Evolutionary conservation across 2,113 vertebrate genomes (phyloP), one percentile per base, ranked within the genome.

Genomic region (Stigmatopora argus): DNA sequence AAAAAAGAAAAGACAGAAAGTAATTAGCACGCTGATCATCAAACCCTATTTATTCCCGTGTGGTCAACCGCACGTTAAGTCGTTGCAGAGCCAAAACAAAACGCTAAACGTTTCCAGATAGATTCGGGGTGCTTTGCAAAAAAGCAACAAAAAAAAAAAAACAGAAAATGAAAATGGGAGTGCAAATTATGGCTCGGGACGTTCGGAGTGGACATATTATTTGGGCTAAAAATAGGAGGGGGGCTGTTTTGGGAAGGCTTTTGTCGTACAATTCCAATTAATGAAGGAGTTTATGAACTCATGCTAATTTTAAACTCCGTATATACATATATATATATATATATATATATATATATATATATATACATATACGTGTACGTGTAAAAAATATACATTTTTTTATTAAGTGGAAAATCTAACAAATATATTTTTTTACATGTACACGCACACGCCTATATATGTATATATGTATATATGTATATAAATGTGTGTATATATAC

Each of bases 11-110:
- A 45, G 12, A 61, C 12, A 45, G 18, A 45, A 61, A 61, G 13
- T 23, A 45, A 61, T 61, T 61, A 61, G 59, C 59, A 61, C 7
- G 8, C 12, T 61, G 59, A 45, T 61, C 59, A 45, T 56, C 38
- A 45, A 45, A 44, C 19, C n/a, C 3, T 45, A 45, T 61, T 61
- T 61, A 44, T 61, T 61, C 59, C 59, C 19, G 19, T 44, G 34
- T 23, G 59, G 13, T 23, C 41, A 45, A 61, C 59, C 59, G 41
- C 59, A 61, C 5, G 41, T 45, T 14, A 45, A 45, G 35, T 41
- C 34, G 19, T 59, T 59, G 57, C n/a, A 23, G 51, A 53, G 53
- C 19, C 23, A 56, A 56, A 56, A 31, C 53, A 56, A 56, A 31
- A 31, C 23, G 53, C 23, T 56, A 56, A 56, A 31, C 13, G 14